phyloP scores from a whole-genome alignment of 2,113 vertebrate species.

The Sphyrna mokarran region DNA sequence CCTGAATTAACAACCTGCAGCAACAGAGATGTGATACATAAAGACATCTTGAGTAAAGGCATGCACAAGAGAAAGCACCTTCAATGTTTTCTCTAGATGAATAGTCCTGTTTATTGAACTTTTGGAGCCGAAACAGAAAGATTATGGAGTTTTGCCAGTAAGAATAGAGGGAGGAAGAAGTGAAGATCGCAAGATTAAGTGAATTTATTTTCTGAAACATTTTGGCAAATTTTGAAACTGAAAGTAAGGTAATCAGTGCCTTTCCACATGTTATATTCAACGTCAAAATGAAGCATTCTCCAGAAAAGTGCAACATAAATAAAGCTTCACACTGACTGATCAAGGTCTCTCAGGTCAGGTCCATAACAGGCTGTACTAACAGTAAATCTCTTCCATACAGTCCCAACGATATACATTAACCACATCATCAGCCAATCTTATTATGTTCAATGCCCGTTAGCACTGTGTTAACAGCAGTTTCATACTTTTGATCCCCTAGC shows the following conservation, averaged over 20 bases:
- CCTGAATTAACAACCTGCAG: slow-evolving; percentile 31
- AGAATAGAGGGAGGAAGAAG: neutral
- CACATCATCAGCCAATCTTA: neutral
- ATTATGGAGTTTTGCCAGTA: neutral
- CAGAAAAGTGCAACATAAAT: neutral
- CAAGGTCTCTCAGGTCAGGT: neutral
- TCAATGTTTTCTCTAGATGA: neutral
- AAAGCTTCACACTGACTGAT: neutral
- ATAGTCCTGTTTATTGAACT: neutral
- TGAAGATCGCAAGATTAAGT: neutral
- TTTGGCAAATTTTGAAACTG: neutral
- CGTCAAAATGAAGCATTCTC: neutral
- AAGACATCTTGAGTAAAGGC: neutral
- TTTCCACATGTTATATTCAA: neutral
- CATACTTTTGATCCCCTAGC: neutral
- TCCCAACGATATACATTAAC: neutral
- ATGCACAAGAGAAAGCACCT: neutral
- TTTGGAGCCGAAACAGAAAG: neutral
- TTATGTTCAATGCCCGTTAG: neutral
- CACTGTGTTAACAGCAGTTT: neutral
- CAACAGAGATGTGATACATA: no score
- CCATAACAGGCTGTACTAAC: neutral
- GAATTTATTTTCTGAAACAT: neutral
- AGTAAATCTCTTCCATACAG: neutral
- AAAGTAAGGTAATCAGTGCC: neutral